Evolutionary conservation across 2,113 vertebrate genomes (phyloP), one percentile per base, ranked within the genome.

Genomic region (Mobula hypostoma): DNA sequence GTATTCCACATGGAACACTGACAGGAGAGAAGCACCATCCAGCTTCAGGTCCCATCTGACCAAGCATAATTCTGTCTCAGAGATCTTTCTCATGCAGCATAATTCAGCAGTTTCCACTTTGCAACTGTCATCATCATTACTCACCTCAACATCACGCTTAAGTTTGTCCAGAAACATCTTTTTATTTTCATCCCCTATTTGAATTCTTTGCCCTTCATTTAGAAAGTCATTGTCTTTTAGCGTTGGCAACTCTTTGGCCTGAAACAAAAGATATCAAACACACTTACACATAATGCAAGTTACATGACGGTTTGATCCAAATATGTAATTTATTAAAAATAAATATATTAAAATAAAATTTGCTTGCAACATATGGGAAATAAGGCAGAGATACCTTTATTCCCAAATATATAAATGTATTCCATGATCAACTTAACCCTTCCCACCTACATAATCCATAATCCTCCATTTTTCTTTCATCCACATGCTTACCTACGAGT

Each of bases 161-260:
- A 99, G 96, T 95, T 99, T 99, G 48, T 99, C 98, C 29, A 98
- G 95, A 95, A 99, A 98, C 95, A 98, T 97, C 97, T 98, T 99
- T 96, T 98, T 99, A 95, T 98, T 98, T 95, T 99, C 98, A 8
- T 99, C 98, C 94, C 98, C 98, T 92, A 99, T 98, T 0, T 97
- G 97, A 95, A 99, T 96, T 95, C 98, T 98, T 95, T 99, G 98
- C 24, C 98, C 98, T 96, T 99, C 98, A 0, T 99, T 99, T 95
- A 99, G 96, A 96, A 99, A 99, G 96, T 99, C 98, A 0, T 99
- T 99, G 96, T 99, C 98, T 97, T 99, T 99, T 94, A 98, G 98
- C 0, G 98, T 99, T 5, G 98, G 98, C n/a, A 99, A 97, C 88
- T 99, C 98, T 97, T 99, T 99, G 94, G 98, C 98, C 98, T 99